phyloP scores from a whole-genome alignment of 2,888 invertebrate genomes.

The Mythimna albipuncta region DNA sequence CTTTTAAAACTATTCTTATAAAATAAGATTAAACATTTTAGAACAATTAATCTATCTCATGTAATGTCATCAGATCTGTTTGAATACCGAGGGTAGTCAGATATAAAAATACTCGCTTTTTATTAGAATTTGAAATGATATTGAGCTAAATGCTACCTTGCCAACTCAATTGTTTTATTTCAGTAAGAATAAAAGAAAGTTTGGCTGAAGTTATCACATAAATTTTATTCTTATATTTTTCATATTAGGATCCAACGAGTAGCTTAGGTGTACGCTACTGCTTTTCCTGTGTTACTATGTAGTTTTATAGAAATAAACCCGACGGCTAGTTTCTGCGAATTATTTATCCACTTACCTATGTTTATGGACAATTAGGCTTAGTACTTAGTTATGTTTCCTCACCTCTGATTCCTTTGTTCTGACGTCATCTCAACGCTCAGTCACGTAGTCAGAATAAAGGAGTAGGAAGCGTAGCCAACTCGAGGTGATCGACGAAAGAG shows the following conservation, averaged over 20 bases:
- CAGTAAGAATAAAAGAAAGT: conserved; percentile 40
- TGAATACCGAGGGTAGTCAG: neutral
- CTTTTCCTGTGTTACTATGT: neutral
- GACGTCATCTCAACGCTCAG: no score
- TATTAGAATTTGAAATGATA: conserved; percentile 12
- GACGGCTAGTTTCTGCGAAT: no score
- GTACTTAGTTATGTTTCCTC: no score
- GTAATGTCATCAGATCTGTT: neutral
- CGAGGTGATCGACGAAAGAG: no score
- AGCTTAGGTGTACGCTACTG: neutral
- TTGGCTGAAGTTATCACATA: conserved; percentile 35
- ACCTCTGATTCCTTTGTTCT: no score
- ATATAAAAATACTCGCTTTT: conserved; percentile 12
- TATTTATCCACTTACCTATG: no score
- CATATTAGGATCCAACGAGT: conserved; percentile 13
- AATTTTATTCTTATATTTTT: conserved; percentile 37
- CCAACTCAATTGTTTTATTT: conserved; percentile 40
- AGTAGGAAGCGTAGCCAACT: no score
- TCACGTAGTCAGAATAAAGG: no score
- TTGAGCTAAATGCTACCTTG: conserved; percentile 5
- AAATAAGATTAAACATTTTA: conserved; percentile 4
- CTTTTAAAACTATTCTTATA: neutral
- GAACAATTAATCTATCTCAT: conserved; percentile 2
- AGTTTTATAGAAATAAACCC: no score
- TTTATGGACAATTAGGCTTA: no score